Evolutionary conservation across 2,888 invertebrate species (phyloP).

Genomic region (Drosophila melanocephala): DNA sequence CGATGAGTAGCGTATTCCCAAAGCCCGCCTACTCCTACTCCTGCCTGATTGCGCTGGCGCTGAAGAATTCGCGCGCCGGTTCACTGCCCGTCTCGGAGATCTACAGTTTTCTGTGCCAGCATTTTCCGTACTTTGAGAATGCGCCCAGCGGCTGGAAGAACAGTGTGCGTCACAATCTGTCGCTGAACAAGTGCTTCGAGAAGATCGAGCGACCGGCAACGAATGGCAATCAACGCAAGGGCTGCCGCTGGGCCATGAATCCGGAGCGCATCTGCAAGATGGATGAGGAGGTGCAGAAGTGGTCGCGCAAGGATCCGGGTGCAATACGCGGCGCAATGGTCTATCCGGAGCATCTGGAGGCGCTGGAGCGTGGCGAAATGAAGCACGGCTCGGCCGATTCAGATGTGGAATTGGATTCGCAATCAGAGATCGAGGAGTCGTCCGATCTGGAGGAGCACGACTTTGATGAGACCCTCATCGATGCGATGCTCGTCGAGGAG

Average conservation of each 20-base stretch:
- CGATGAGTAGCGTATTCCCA: constrained; percentile 88
- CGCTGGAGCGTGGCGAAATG: constrained; percentile 94
- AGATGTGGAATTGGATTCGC: constrained; percentile 87
- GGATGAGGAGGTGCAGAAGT: constrained; percentile 99
- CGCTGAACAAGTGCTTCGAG: constrained; percentile 98
- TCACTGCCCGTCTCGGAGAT: constrained; percentile 99
- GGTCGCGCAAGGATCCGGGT: constrained; percentile 97
- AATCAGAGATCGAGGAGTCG: constrained; percentile 85
- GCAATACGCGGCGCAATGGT: constrained; percentile 98
- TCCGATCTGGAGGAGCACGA: constrained; percentile 88
- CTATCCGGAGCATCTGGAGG: constrained; percentile 94
- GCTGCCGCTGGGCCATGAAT: constrained; percentile 98
- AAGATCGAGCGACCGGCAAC: constrained; percentile 98
- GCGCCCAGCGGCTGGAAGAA: constrained; percentile 99
- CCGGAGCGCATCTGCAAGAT: constrained; percentile 97
- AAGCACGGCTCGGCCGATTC: constrained; percentile 90
- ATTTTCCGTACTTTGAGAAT: constrained; percentile 99
- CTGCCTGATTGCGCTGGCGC: constrained; percentile 98
- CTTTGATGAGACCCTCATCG: constrained; percentile 86
- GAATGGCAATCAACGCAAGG: constrained; percentile 93
- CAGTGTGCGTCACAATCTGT: constrained; percentile 98
- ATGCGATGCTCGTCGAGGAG: constrained; percentile 85
- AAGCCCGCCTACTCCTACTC: constrained; percentile 99
- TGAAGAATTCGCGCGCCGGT: constrained; percentile 97
- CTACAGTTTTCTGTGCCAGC: constrained; percentile 99